Conservation (phyloP, 2,113 vertebrate species). For the Psilopsiagon aurifrons region DNA sequence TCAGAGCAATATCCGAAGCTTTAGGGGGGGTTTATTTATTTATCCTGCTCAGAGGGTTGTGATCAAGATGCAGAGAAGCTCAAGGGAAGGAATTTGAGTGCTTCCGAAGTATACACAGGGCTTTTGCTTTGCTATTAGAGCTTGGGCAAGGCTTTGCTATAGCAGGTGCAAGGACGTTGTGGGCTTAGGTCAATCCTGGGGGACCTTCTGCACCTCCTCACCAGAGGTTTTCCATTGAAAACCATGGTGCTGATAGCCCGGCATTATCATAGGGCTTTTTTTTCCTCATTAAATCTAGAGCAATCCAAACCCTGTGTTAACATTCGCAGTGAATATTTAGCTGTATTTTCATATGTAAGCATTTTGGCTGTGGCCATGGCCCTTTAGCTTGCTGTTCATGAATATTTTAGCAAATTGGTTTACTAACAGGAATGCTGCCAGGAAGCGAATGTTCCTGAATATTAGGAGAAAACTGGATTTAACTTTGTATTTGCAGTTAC, state of each 20-base stretch:
- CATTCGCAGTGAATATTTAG: not conserved
- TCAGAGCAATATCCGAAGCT: not conserved
- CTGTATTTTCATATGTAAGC: not conserved
- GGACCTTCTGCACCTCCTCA: not conserved
- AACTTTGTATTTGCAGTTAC: not conserved
- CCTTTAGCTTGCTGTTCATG: constrained; percentile 15
- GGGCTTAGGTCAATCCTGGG: fast-evolving
- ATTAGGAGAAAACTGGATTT: constrained; percentile 9
- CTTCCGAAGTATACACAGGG: fast-evolving
- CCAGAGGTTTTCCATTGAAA: not conserved
- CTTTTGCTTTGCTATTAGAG: not conserved
- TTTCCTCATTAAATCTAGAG: not conserved
- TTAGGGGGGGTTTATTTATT: not conserved
- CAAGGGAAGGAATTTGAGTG: not conserved
- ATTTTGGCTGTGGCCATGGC: not conserved
- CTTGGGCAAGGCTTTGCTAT: not conserved
- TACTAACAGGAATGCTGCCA: constrained; percentile 33
- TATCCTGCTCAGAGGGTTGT: not conserved
- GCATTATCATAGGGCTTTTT: fast-evolving
- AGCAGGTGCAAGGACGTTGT: fast-evolving
- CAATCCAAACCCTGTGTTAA: not conserved
- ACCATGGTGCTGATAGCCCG: not conserved
- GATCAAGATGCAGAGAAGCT: not conserved
- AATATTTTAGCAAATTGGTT: constrained; percentile 60
- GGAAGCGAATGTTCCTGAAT: constrained; percentile 31